These are phyloP conservation scores for Hypselothyrea guttata DNA, from an alignment of 2,888 invertebrate genomes.

Conservation along the genomic window DNA sequence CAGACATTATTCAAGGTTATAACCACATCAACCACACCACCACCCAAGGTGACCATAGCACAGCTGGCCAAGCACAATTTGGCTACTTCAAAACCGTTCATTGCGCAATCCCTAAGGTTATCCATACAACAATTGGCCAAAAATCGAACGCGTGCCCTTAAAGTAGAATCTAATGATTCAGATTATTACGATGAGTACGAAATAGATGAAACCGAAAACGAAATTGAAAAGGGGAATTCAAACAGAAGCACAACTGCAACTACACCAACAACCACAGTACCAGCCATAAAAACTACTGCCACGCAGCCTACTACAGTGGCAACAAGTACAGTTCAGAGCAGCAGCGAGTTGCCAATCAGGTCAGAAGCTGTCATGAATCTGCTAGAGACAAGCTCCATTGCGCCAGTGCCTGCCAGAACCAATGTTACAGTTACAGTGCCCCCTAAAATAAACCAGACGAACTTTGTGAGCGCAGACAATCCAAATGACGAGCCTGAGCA, in stretches of 20 bases:
- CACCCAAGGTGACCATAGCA: constrained; percentile 38
- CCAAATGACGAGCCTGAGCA: constrained; percentile 45
- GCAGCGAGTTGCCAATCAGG: too few species aligned
- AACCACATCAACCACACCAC: constrained; percentile 16
- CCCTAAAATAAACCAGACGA: constrained; percentile 16
- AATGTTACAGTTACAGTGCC: constrained; percentile 12
- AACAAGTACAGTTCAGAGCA: not conserved
- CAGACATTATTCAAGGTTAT: constrained; percentile 48
- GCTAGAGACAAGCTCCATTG: constrained; percentile 34
- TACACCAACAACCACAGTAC: not conserved
- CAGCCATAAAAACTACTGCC: constrained; percentile 1
- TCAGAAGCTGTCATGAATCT: constrained; percentile 12
- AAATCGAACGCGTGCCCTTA: constrained; percentile 18
- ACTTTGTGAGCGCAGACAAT: constrained; percentile 51
- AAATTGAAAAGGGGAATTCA: not conserved
- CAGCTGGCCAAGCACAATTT: constrained; percentile 51
- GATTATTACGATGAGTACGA: constrained; percentile 55
- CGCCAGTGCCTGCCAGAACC: constrained; percentile 25
- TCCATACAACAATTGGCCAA: constrained; percentile 51
- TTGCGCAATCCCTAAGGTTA: constrained; percentile 48
- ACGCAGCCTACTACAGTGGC: not conserved
- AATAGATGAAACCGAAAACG: constrained; percentile 34
- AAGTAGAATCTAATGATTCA: constrained; percentile 14
- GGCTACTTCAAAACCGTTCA: constrained; percentile 53
- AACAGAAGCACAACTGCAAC: not conserved